Evolutionary conservation across 2,888 invertebrate species (phyloP), one percentile per base, ranked within the genome.

Genomic region (Harpalus rufipes): DNA sequence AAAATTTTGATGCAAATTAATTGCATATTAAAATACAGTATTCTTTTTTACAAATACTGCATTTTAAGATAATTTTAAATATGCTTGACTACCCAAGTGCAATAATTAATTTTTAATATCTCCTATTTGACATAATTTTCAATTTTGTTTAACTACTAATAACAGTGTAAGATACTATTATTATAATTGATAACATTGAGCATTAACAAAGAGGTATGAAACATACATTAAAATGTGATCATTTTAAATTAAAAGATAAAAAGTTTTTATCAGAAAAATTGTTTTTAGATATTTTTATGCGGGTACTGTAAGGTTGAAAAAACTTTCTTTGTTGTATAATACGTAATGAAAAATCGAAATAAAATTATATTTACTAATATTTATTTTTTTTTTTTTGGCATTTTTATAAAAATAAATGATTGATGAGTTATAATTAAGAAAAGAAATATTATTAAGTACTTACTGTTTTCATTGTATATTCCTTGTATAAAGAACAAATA

Each of bases 81-180:
- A 78, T 78, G 78, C 78, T 21, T 78, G 78, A 78, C 78, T 78
- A 32, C 7, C 58, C 78, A 78, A 21, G 78, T 78, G 78, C 56
- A 78, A 58, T 78, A 56, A 78, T 58, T 78, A 25, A 56, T 58
- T 78, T 78, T 56, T 78, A 78, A 78, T 78, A 25, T 56, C 58
- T 14, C 58, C 6, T 25, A 78, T 74, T 74, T 78, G 78, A 78
- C 78, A 78, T 78, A 41, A 74, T 18, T 44, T 41, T 74, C 51
- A 74, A 74, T 74, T 44, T 44, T 74, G 44, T 74, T 41, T 74
- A 44, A 44, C 2, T 74, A 18, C 44, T 74, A 74, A 74, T 74
- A 74, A 74, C 25, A 32, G 25, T 18, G 7, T 78, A 21, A 32
- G n/a, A 78, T n/a, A 56, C 56, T 78, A 58, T 78, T 56, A 78